A percentile compares a stretch with the other conserved stretches of the same genome.
These are phyloP conservation scores for Hipparchia semele DNA, from an alignment of 2,888 invertebrate genomes.

Conservation along the genomic window DNA sequence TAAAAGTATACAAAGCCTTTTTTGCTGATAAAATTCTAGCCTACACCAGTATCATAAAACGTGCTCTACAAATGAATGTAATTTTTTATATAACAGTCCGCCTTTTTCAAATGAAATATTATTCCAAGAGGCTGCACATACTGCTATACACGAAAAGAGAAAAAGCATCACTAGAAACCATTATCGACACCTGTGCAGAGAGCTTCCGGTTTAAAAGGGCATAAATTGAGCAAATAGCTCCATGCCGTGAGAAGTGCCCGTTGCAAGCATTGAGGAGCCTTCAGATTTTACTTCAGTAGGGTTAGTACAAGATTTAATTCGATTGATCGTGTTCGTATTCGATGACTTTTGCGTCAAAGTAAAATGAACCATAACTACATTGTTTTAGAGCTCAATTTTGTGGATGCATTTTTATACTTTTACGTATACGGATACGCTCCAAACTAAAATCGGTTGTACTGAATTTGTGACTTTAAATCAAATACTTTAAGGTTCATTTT, in stretches of 20 bases:
- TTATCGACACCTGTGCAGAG: constrained; percentile 45
- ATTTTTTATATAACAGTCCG: not conserved
- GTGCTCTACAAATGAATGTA: not conserved
- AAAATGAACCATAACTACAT: too few relatives aligned
- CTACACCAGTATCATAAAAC: not conserved
- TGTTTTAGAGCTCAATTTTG: too few relatives aligned
- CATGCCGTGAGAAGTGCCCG: constrained; percentile 42
- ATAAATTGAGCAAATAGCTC: constrained; percentile 44
- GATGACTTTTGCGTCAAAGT: too few relatives aligned
- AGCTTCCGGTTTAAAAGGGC: constrained; percentile 39
- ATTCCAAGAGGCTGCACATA: constrained; percentile 1
- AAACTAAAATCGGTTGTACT: too few relatives aligned
- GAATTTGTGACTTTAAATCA: too few relatives aligned
- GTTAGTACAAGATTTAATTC: too few relatives aligned
- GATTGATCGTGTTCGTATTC: too few relatives aligned
- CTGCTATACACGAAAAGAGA: constrained; percentile 20
- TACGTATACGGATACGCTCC: too few relatives aligned
- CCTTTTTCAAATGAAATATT: constrained; percentile 6
- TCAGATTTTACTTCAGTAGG: constrained; percentile 6
- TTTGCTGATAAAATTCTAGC: not conserved
- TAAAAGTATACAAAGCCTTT: too few relatives aligned
- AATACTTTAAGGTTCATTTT: too few relatives aligned
- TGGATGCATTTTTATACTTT: too few relatives aligned
- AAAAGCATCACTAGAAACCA: constrained; percentile 39
- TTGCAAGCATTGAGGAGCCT: constrained; percentile 27